A percentile compares a stretch with the other conserved stretches of the same genome.
These are phyloP conservation scores for Macrosteles quadrilineatus DNA, from an alignment of 1,140 invertebrate species.

Conservation along the genomic window DNA sequence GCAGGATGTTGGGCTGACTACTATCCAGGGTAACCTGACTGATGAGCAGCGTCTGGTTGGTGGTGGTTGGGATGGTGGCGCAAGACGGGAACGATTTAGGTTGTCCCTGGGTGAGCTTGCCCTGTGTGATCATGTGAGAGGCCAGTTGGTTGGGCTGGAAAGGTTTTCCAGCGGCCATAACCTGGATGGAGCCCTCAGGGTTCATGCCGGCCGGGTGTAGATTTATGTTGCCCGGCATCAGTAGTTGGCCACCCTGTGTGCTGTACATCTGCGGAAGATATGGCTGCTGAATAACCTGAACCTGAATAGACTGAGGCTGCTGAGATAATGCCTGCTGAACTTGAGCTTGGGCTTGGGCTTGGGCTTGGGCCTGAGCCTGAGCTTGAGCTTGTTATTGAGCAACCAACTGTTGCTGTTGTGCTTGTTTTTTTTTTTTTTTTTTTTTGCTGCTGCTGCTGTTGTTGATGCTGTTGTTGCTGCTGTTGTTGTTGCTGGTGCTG, in stretches of 20 bases:
- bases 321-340: too few relatives aligned
- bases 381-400: constrained; percentile 48
- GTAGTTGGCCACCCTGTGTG: constrained; percentile 52
- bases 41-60: constrained; percentile 53
- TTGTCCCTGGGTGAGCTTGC: constrained; percentile 58
- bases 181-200: constrained; percentile 52
- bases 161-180: constrained; percentile 74
- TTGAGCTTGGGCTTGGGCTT: constrained; percentile 36
- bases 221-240: constrained; percentile 55
- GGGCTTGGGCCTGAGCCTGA: constrained; percentile 50
- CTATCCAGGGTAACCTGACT: constrained; percentile 53
- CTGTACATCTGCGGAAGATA: constrained; percentile 57
- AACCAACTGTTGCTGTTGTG: constrained; percentile 51
- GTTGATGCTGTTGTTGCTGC: constrained; percentile 55
- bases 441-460: constrained; percentile 54
- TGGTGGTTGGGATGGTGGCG: constrained; percentile 54
- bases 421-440: constrained; percentile 50
- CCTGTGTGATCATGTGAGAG: constrained; percentile 69
- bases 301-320: too few relatives aligned
- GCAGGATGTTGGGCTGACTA: constrained; percentile 50
- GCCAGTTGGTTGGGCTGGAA: constrained; percentile 76
- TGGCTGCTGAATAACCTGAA: constrained; percentile 57
- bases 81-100: constrained; percentile 61
- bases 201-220: constrained; percentile 52
- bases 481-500: constrained; percentile 51